Evolutionary conservation across 1,140 invertebrate species (phyloP).

Genomic region (Zaprionus nigranus): DNA sequence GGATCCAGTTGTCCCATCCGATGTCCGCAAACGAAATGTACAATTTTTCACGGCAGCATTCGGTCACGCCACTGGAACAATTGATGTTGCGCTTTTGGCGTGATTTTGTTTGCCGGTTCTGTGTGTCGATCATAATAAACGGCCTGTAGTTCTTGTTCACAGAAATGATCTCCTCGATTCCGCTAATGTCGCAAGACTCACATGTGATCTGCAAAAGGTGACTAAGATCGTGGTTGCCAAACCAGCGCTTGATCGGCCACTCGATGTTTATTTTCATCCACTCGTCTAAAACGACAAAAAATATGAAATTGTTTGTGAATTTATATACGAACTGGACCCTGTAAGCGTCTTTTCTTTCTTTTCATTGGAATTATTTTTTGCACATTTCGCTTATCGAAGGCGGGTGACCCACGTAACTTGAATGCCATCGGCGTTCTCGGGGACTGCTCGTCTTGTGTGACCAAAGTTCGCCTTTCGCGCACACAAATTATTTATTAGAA

Average conservation of each 20-base stretch:
- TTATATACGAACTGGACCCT: neutral
- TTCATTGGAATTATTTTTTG: conserved; percentile 13
- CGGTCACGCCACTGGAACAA: conserved; percentile 88
- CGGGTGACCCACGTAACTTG: neutral
- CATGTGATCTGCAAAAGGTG: conserved; percentile 91
- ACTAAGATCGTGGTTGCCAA: conserved; percentile 87
- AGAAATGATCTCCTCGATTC: conserved; percentile 85
- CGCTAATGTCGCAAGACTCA: conserved; percentile 88
- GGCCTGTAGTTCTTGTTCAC: conserved; percentile 88
- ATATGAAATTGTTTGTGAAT: neutral
- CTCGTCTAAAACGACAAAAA: conserved; percentile 86
- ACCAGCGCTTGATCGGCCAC: conserved; percentile 90
- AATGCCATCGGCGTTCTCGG: neutral
- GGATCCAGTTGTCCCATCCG: conserved; percentile 95
- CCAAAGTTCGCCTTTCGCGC: conserved; percentile 56
- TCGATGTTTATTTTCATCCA: conserved; percentile 92
- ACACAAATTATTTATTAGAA: conserved; percentile 46
- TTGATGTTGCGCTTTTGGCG: conserved; percentile 88
- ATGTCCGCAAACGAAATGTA: conserved; percentile 93
- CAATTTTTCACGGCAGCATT: conserved; percentile 93
- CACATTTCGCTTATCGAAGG: neutral
- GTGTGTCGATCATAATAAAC: conserved; percentile 90
- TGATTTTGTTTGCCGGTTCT: conserved; percentile 85
- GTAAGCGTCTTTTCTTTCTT: conserved; percentile 2
- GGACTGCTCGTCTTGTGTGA: neutral